A percentile compares a stretch with the other conserved stretches of the same genome.
Evolutionary conservation across 2,888 invertebrate species (phyloP).

Genomic region (Mactromeris polynyma): DNA sequence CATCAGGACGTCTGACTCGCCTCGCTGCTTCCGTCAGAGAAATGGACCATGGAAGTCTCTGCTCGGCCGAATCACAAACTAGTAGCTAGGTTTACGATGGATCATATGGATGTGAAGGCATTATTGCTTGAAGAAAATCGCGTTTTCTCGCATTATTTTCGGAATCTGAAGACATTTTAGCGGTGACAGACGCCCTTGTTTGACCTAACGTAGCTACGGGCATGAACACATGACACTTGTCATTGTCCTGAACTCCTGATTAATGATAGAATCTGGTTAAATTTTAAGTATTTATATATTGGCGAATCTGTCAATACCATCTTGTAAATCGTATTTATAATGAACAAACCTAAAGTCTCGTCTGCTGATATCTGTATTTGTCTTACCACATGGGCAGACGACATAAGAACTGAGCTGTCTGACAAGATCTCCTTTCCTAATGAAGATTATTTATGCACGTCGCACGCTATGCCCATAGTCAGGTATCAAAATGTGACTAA

Average conservation of each 20-base stretch:
- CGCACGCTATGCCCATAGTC: neutral
- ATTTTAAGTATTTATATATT: neutral
- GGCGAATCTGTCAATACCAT: neutral
- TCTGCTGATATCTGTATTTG: neutral
- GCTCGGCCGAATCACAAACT: too few relatives aligned
- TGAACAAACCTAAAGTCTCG: neutral
- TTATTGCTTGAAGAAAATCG: too few relatives aligned
- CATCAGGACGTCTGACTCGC: too few relatives aligned
- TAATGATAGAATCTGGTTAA: neutral
- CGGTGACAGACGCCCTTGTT: too few relatives aligned
- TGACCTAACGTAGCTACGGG: too few relatives aligned
- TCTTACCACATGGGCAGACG: neutral
- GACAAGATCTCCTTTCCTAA: neutral
- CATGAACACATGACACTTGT: neutral
- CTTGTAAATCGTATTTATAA: neutral
- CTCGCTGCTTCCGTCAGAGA: too few relatives aligned
- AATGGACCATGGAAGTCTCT: too few relatives aligned
- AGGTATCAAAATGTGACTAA: neutral
- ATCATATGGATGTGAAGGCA: too few relatives aligned
- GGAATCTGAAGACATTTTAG: too few relatives aligned
- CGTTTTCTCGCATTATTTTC: too few relatives aligned
- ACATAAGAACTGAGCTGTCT: neutral
- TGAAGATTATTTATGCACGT: neutral
- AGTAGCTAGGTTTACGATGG: too few relatives aligned
- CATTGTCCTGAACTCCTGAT: neutral